A percentile compares a stretch with the other conserved stretches of the same genome.
phyloP scores from a whole-genome alignment of 2,888 invertebrate genomes.

The Lasioglossum oenotherae region DNA sequence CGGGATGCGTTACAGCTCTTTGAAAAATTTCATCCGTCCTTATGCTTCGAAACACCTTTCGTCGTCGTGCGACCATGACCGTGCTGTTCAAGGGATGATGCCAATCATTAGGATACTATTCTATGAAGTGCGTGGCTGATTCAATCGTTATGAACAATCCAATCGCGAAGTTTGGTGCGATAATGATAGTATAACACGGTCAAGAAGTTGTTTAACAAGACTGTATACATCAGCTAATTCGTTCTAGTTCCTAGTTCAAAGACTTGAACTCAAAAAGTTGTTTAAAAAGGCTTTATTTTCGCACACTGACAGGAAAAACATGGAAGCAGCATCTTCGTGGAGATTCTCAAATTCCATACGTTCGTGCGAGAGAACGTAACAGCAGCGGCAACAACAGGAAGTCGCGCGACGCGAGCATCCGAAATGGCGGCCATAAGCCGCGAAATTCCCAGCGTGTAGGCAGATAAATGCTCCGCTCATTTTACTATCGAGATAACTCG shows the following conservation, averaged over 20 bases:
- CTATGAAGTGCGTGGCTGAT: neutral
- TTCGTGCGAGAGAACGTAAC: slow-evolving; percentile 50
- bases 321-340: neutral
- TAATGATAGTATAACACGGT: neutral
- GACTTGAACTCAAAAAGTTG: too few relatives aligned
- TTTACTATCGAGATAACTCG: slow-evolving; percentile 58
- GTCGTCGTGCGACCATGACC: neutral
- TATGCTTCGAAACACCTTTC: neutral
- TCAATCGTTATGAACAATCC: neutral
- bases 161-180: neutral
- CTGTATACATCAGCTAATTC: too few relatives aligned
- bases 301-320: neutral
- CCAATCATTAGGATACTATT: neutral
- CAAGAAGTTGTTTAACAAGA: too few relatives aligned
- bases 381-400: slow-evolving; percentile 63
- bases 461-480: slow-evolving; percentile 61
- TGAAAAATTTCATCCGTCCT: neutral
- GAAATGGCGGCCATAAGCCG: slow-evolving; percentile 25
- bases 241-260: too few relatives aligned
- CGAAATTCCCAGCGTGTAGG: slow-evolving; percentile 66
- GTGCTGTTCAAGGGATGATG: neutral
- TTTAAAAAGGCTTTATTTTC: too few relatives aligned
- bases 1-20: neutral
- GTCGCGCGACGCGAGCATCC: slow-evolving; percentile 45
- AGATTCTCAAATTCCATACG: neutral